Evolutionary conservation across 2,113 vertebrate genomes (phyloP), one percentile per base, ranked within the genome.

Genomic region (Thomomys bottae): DNA sequence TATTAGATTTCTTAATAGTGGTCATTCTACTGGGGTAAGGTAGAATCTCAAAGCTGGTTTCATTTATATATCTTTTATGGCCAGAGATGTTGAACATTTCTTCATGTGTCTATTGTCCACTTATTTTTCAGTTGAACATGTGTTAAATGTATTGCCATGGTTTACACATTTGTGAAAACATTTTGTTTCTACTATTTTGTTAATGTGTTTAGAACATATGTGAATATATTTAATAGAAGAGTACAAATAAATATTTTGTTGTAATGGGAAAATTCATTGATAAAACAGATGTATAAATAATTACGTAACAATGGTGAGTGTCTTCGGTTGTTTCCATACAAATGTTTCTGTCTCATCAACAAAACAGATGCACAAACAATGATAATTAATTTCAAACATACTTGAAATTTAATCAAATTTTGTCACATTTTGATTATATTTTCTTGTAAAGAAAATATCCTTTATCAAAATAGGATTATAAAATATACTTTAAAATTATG

Each of bases 251-350:
- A 42, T 18, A 72, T 78, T 61, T 86, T 83, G 12, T 38, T 67
- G 17, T 36, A 87, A 87, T 73, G 3, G 59, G 34, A n/a, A 67
- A 86, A 87, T 59, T 66, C 78, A 84, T 79, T 83, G 72, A 70
- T 67, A 30, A 78, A 78, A 84, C 61, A 61, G 15, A 30, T 63
- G 1, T 15, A 21, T 42, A 83, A 61, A 4, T 8, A 75, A 36
- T 15, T 63, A 63, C 66, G 36, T 18, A 81, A 63, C 9, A 71
- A 34, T 54, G 18, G 78, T 72, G 5, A 1, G 4, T 66, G 73
- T 84, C 23, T 78, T 72, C 4, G n/a, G 70, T 86, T 77, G 76
- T 89, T 68, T 6, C 71, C 11, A 26, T 82, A 10, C 15, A 80
- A 49, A 85, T 63, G 30, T 45, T 59, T 67, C 14, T 87, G n/a